Percentiles rank a stretch among this genome's conserved stretches.
Conservation (phyloP, 2,113 vertebrate species). For the Phalacrocorax brasilianus region DNA sequence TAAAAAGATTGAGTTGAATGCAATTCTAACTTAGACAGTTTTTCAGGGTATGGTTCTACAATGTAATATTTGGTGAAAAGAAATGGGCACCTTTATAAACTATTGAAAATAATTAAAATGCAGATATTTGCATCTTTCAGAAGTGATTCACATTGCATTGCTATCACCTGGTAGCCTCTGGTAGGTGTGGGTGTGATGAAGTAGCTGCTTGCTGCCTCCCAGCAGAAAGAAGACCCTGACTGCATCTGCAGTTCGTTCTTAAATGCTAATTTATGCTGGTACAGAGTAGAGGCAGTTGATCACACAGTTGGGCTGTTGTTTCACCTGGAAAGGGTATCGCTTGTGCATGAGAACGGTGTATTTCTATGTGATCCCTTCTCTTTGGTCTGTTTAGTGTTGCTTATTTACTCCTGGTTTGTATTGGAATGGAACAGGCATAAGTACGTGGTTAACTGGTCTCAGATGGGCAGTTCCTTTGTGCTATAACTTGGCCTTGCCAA, state of each 20-base stretch:
- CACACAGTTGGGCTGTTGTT: neutral
- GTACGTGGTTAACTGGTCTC: neutral
- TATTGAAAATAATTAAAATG: neutral
- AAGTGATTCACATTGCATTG: neutral
- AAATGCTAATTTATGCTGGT: neutral
- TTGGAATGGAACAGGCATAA: neutral
- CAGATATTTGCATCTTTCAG: neutral
- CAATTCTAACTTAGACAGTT: neutral
- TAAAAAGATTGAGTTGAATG: neutral
- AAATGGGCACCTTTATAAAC: neutral
- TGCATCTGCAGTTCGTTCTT: neutral
- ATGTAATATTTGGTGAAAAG: neutral
- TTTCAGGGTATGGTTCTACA: neutral
- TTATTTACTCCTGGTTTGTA: neutral
- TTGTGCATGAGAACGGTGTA: fast-evolving
- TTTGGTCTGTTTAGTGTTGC: neutral
- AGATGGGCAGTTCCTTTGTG: neutral
- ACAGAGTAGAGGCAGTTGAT: neutral
- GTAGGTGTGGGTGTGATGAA: neutral
- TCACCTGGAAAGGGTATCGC: neutral
- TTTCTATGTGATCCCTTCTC: neutral
- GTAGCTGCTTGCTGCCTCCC: neutral
- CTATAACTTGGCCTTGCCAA: neutral
- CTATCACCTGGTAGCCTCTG: neutral
- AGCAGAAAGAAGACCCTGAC: neutral